Percentiles rank a stretch among this genome's conserved stretches.
Conservation (phyloP, 2,113 vertebrate genomes). For the Apus apus region DNA sequence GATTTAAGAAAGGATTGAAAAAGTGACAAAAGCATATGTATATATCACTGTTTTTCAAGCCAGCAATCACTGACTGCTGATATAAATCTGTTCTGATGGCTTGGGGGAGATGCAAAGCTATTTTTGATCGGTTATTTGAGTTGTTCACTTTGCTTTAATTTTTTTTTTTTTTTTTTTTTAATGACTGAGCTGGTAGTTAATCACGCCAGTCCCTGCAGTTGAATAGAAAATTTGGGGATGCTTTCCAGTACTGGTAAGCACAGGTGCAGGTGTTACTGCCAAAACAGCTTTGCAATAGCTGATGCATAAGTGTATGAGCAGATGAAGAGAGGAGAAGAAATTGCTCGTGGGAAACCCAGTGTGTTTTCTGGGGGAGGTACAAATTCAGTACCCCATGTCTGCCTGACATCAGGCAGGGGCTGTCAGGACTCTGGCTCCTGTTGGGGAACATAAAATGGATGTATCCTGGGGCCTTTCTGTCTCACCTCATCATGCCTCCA, state of each 20-base stretch:
- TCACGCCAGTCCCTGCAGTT: not conserved
- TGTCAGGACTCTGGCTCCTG: not conserved
- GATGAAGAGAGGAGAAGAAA: not conserved
- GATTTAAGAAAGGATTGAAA: not conserved
- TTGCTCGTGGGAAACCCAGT: accelerated
- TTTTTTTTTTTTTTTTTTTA: not conserved
- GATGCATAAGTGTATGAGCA: accelerated
- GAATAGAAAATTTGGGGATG: not conserved
- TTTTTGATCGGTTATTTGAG: slow-evolving; percentile 43
- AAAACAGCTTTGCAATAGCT: not conserved
- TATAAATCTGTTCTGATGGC: slow-evolving; percentile 32
- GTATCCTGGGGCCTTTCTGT: not conserved
- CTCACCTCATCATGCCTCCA: accelerated
- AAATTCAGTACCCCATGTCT: not conserved
- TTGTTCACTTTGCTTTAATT: not conserved
- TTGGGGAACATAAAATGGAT: not conserved
- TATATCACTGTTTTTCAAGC: slow-evolving; percentile 12
- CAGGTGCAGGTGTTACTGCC: not conserved
- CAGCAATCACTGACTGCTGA: not conserved
- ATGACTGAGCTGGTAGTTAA: not conserved
- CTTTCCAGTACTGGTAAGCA: not conserved
- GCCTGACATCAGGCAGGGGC: not conserved
- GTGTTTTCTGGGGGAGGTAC: not conserved
- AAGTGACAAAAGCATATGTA: not conserved
- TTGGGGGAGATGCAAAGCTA: slow-evolving; percentile 23